Percentiles rank a stretch among this genome's conserved stretches.
Evolutionary conservation across 2,113 vertebrate species (phyloP).

Genomic region (Heloderma charlesbogerti): DNA sequence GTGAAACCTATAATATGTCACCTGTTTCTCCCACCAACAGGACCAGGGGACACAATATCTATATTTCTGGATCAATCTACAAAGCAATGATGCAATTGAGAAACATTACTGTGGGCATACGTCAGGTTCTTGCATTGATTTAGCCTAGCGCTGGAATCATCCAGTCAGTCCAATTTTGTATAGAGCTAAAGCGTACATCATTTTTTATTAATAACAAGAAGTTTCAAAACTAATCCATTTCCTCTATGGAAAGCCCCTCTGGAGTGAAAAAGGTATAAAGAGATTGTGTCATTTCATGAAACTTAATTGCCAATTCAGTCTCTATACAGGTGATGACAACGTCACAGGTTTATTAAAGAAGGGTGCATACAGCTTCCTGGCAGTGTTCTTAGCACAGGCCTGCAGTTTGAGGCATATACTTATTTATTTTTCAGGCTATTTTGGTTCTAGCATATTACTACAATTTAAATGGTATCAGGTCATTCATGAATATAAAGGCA

Average conservation of each 20-base stretch:
- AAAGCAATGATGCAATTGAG: background rate
- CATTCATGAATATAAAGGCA: background rate
- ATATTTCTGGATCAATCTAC: conserved; percentile 1
- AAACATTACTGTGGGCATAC: background rate
- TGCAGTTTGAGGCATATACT: background rate
- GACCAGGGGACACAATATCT: background rate
- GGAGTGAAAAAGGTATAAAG: background rate
- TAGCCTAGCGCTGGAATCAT: background rate
- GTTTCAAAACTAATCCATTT: background rate
- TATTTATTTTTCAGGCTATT: background rate
- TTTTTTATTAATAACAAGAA: background rate
- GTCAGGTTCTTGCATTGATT: background rate
- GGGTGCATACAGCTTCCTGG: background rate
- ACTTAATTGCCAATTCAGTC: background rate
- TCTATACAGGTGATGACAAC: no score
- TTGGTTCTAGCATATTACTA: background rate
- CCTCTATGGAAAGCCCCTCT: background rate
- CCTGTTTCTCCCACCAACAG: background rate
- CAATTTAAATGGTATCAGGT: background rate
- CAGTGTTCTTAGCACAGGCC: background rate
- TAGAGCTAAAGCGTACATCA: background rate
- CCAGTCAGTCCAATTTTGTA: background rate
- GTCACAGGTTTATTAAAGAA: background rate
- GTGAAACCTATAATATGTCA: background rate
- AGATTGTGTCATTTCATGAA: background rate